phyloP scores from a whole-genome alignment of 2,113 vertebrate genomes.

The Daubentonia madagascariensis region DNA sequence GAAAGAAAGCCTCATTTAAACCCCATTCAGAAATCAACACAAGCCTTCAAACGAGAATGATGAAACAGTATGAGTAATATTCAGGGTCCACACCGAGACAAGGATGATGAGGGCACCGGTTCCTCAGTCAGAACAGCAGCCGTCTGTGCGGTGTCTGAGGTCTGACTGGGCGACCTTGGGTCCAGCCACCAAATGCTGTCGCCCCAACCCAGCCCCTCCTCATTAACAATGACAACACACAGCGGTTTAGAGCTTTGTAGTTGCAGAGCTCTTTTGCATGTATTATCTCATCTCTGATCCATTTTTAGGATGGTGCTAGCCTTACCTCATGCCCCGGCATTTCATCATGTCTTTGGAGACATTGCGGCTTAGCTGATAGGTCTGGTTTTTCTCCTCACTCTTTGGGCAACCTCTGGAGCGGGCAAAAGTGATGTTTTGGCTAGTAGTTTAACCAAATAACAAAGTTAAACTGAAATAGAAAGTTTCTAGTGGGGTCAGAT shows the following conservation, averaged over 20 bases:
- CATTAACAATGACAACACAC: conserved; percentile 62
- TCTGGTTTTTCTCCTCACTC: conserved; percentile 23
- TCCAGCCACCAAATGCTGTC: background rate
- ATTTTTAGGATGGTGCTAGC: conserved; percentile 60
- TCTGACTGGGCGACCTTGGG: conserved; percentile 60
- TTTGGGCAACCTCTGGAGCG: background rate
- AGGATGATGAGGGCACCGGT: conserved; percentile 3
- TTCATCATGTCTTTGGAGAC: conserved; percentile 61
- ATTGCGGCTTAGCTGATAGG: conserved; percentile 12
- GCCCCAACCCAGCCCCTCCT: background rate
- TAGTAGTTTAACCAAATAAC: conserved; percentile 14
- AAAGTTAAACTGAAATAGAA: conserved; percentile 5
- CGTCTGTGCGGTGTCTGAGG: conserved; percentile 68
- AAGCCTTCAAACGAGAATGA: conserved; percentile 48
- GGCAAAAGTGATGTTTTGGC: background rate
- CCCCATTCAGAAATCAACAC: conserved; percentile 35
- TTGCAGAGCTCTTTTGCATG: conserved; percentile 57
- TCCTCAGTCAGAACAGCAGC: conserved; percentile 39
- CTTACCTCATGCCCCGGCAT: conserved; percentile 69
- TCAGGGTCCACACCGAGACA: background rate
- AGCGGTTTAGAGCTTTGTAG: conserved; percentile 39
- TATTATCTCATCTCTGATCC: conserved; percentile 72
- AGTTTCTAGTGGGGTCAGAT: background rate
- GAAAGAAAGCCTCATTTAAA: conserved; percentile 32
- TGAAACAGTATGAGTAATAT: conserved; percentile 47